Conservation (phyloP, 1,140 invertebrate species). For the Drosophila rhopaloa region DNA sequence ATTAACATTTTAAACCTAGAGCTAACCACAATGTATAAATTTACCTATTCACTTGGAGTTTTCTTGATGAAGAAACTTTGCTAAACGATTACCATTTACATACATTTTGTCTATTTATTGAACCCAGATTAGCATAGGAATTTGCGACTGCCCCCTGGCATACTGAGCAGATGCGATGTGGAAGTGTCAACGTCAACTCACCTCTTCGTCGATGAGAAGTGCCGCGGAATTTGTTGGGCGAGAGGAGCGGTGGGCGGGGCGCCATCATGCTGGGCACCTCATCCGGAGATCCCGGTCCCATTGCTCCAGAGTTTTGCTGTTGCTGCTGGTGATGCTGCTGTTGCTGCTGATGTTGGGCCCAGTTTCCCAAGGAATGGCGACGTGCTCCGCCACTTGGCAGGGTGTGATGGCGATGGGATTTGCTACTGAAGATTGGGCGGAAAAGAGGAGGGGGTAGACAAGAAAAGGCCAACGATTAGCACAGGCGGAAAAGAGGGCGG, state of each 20-base stretch:
- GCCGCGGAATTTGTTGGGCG: conserved; percentile 80
- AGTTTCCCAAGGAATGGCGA: conserved; percentile 82
- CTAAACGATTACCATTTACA: background rate
- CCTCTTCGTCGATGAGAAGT: conserved; percentile 69
- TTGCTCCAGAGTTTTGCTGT: conserved; percentile 40
- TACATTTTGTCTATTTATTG: background rate
- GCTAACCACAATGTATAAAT: background rate
- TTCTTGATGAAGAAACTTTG: background rate
- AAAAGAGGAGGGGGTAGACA: conserved; percentile 2
- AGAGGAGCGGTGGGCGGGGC: conserved; percentile 72
- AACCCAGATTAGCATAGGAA: conserved; percentile 16
- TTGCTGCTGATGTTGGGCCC: conserved; percentile 61
- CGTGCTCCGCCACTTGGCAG: conserved; percentile 75
- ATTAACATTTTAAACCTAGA: background rate
- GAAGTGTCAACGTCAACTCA: conserved; percentile 56
- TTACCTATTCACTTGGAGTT: background rate
- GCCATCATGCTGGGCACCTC: conserved; percentile 84
- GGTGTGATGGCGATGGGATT: conserved; percentile 78
- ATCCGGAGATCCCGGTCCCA: conserved; percentile 71
- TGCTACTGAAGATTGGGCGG: conserved; percentile 35
- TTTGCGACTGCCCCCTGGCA: conserved; percentile 10
- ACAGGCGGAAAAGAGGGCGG: conserved; percentile 33
- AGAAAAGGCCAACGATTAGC: conserved; percentile 67
- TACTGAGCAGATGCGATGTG: background rate
- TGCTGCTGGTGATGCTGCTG: conserved; percentile 49